Evolutionary conservation across 2,797 vertebrate species (phyloP).

Genomic region (Limosa lapponica): DNA sequence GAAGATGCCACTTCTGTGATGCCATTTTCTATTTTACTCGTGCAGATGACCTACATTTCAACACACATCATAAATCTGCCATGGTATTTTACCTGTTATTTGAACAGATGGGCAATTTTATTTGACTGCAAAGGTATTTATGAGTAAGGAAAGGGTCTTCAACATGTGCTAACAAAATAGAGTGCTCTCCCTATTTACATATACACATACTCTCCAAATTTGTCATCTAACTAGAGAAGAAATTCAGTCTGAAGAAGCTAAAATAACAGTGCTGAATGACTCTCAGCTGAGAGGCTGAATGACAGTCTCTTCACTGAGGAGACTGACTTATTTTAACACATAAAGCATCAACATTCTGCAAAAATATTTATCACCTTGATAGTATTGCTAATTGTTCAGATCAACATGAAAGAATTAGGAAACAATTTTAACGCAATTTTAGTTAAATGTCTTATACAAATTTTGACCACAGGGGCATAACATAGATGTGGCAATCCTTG

Average conservation of each 20-base stretch:
- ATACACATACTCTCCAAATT: not conserved
- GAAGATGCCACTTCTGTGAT: not conserved
- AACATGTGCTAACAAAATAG: not conserved
- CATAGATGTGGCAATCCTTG: not conserved
- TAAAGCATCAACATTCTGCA: not conserved
- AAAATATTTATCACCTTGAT: not conserved
- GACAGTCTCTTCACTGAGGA: not conserved
- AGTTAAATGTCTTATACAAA: not conserved
- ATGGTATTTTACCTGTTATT: not conserved
- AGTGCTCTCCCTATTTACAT: not conserved
- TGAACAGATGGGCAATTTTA: not conserved
- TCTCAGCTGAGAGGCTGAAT: not conserved
- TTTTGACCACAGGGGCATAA: not conserved
- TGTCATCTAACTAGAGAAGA: not conserved
- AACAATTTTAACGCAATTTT: not conserved
- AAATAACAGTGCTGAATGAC: not conserved
- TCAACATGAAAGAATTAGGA: not conserved
- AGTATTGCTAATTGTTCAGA: not conserved
- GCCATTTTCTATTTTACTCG: not conserved
- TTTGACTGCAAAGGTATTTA: not conserved
- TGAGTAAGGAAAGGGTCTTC: not conserved
- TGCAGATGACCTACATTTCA: not conserved
- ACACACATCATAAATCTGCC: not conserved
- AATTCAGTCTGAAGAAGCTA: not conserved
- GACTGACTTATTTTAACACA: not conserved